A percentile compares a stretch with the other conserved stretches of the same genome.
These are phyloP conservation scores for Sisyra terminalis DNA, from an alignment of 2,888 invertebrate species.

Conservation along the genomic window DNA sequence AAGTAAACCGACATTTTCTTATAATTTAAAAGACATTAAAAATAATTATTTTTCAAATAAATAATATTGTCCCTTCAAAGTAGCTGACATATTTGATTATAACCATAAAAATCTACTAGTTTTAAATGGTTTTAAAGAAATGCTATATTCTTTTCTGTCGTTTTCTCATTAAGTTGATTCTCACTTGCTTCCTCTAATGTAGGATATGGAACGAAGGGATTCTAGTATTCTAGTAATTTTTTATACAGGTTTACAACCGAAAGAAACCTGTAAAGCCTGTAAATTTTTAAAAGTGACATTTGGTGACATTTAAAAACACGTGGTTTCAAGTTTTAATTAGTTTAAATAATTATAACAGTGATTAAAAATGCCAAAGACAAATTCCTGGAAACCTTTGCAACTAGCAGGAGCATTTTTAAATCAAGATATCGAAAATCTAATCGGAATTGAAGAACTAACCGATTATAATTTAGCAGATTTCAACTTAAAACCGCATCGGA, in stretches of 20 bases:
- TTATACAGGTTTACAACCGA: background rate
- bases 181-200: too few species aligned
- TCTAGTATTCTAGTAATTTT: too few species aligned
- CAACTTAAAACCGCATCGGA: constrained; percentile 14
- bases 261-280: background rate
- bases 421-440: constrained; percentile 31
- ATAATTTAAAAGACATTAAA: too few species aligned
- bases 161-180: too few species aligned
- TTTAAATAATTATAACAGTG: background rate
- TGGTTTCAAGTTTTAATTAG: background rate
- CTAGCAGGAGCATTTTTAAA: constrained; percentile 37
- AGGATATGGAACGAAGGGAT: too few species aligned
- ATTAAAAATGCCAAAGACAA: constrained; percentile 1
- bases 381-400: constrained; percentile 47
- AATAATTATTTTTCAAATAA: too few species aligned
- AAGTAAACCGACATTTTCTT: constrained; percentile 51
- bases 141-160: too few species aligned
- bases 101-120: too few species aligned
- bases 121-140: too few species aligned
- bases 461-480: constrained; percentile 44
- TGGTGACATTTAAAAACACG: background rate
- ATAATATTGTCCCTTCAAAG: too few species aligned
- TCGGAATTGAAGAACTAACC: constrained; percentile 63
- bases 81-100: too few species aligned
- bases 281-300: background rate